A percentile compares a stretch with the other conserved stretches of the same genome.
Evolutionary conservation across 2,888 invertebrate species (phyloP).

Genomic region (Nineta flava): DNA sequence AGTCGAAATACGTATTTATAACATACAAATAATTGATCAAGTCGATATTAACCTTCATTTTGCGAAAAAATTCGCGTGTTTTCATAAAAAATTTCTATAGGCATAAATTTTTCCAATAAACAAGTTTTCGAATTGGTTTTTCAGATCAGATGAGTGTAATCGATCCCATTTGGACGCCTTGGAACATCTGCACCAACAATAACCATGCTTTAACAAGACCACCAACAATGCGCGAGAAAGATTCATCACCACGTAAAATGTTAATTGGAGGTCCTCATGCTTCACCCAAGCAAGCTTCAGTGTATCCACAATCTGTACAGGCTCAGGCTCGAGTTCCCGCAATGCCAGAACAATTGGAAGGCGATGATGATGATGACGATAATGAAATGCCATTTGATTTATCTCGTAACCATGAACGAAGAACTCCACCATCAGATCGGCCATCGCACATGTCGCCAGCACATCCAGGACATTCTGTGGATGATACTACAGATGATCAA

Average conservation of each 20-base stretch:
- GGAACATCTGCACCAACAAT: constrained; percentile 33
- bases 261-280: constrained; percentile 41
- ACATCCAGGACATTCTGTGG: too few species aligned
- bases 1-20: too few species aligned
- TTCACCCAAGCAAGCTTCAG: constrained; percentile 59
- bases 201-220: constrained; percentile 36
- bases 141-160: constrained; percentile 55
- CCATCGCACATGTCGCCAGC: constrained; percentile 40
- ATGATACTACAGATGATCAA: constrained; percentile 51
- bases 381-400: constrained; percentile 51
- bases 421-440: constrained; percentile 19
- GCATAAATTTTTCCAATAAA: too few species aligned
- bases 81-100: too few species aligned
- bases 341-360: constrained; percentile 25
- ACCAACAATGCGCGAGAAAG: constrained; percentile 81
- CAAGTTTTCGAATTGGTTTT: too few species aligned
- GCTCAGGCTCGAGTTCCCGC: constrained; percentile 42
- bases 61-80: too few species aligned
- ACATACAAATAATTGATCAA: too few species aligned
- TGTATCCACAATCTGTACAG: constrained; percentile 53
- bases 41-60: too few species aligned
- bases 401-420: constrained; percentile 30
- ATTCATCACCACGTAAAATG: constrained; percentile 83
- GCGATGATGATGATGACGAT: constrained; percentile 13
- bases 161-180: constrained; percentile 45